A percentile compares a stretch with the other conserved stretches of the same genome.
These are phyloP conservation scores for Aurelia coerulea DNA, from an alignment of 30 jellyfish, hydroid and myxozoan genomes.

Conservation along the genomic window DNA sequence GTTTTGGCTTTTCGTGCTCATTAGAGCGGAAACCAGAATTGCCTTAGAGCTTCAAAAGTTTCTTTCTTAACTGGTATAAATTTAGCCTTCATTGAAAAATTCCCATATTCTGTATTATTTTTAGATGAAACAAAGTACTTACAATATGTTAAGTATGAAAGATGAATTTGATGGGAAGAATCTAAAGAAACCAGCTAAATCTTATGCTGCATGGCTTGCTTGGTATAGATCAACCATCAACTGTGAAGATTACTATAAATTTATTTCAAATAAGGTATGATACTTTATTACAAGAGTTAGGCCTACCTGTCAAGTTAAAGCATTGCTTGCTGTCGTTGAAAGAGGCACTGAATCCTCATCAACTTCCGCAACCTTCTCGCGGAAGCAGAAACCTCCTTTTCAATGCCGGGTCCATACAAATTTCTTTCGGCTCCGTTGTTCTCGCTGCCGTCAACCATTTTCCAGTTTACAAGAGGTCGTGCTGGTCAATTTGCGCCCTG, in stretches of 20 bases:
- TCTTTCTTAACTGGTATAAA: not conserved
- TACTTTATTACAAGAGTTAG: not conserved
- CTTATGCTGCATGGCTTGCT: slow-evolving; percentile 89
- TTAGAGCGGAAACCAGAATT: no score
- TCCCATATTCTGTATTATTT: not conserved
- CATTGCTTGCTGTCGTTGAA: no score
- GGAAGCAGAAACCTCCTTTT: no score
- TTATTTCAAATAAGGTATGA: slow-evolving; percentile 58
- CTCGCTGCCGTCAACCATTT: no score
- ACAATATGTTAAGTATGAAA: slow-evolving; percentile 15
- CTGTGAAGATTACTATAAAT: slow-evolving; percentile 82
- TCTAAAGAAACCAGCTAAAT: slow-evolving; percentile 48
- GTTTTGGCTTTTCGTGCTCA: no score
- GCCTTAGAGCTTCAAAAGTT: not conserved
- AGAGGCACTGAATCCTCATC: no score
- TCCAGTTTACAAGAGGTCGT: no score
- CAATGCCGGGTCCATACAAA: no score
- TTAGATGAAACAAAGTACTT: slow-evolving; percentile 34
- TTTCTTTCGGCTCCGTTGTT: no score
- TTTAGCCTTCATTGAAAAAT: not conserved
- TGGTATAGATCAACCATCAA: slow-evolving; percentile 87
- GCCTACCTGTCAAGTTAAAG: not conserved
- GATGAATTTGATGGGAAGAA: not conserved
- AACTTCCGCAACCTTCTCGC: no score
- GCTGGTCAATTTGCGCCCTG: no score